Evolutionary conservation across 2,797 vertebrate genomes (phyloP), one percentile per base, ranked within the genome.

Genomic region (Macropodus opercularis): DNA sequence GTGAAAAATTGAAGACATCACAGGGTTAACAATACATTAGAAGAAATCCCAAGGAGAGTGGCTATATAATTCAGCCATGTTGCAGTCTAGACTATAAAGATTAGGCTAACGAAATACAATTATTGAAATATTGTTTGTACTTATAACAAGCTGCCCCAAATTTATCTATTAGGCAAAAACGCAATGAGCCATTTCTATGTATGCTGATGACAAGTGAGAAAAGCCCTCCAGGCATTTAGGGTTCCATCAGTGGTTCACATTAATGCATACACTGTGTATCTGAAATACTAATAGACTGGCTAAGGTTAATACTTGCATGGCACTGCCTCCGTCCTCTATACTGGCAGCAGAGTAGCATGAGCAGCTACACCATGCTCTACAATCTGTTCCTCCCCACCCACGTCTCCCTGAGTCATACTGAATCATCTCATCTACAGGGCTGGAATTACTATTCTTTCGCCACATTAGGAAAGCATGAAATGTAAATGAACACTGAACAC

Each of bases 401-500:
- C 49, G 35, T 49, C 43, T 51, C 39, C 3, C 41, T 57, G 63
- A 78, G 64, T 82, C 69, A 53, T 72, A 39, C 47, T 3, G 1
- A 50, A 4, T n/a, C n/a, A n/a, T 35, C 27, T 12, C 38, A 42
- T 44, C 31, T 23, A 31, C n/a, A 44, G 48, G 21, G 18, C 55
- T 56, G 38, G 60, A 58, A 58, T 17, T 64, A 32, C 54, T 27
- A 18, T 12, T 22, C 29, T 83, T 69, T 68, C 49, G 38, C 44
- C 23, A 57, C 1, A 22, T 4, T 39, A 40, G 2, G 2, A 6
- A 43, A 36, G 48, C 9, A 21, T 13, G 8, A 17, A 4, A 22
- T 29, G 3, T 41, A 12, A 51, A 60, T 43, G 11, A 15, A n/a
- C n/a, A n/a, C n/a, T n/a, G n/a, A n/a, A n/a, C n/a, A n/a, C 22